Base-by-base conservation (phyloP, 2,888 invertebrate species). In the Therioaphis trifolii region DNA sequence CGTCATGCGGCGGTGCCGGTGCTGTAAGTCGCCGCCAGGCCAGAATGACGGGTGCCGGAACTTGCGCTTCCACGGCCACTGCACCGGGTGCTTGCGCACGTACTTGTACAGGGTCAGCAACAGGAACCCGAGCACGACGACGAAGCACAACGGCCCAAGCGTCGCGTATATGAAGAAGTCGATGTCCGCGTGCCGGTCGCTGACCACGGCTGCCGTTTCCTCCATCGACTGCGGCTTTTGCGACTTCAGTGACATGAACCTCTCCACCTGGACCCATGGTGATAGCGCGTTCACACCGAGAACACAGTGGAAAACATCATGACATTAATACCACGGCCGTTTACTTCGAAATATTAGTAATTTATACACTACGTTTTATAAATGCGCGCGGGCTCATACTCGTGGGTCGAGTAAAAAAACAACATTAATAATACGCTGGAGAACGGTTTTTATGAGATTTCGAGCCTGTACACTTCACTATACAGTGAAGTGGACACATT, bases 151-250 rank as follows among this genome's bases (percentile, higher is more conserved):
- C 9, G 85, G 87, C 1, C 87, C 87, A 4, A 88, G 85, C 7
- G 86, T 86, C 14, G 87, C 85, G 77, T 87, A 87, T 29, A 88
- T 87, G n/a, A 87, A 86, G 14, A 86, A 86, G 78, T 87, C 87
- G 35, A 88, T 86, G 85, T 88, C 87, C 40, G 86, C 86, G 85
- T 88, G 87, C 52, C 86, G 74, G 79, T 86, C 86, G 55, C 86
- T 86, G 14, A 87, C 86, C 11, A 86, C 84, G 68, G 85, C 75
- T 15, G 84, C 76, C 27, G 86, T 84, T 29, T 86, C 87, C 24
- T 86, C 87, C 78, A 86, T 52, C 43, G 86, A 85, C 24, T 86
- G 85, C 5, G 86, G 87, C 61, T 86, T 86, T 66, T 87, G 86
- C 40, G 86, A 86, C 46, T 87, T 77, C 77, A 87, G 79, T 14